These are phyloP conservation scores for Limnephilus marmoratus DNA, from an alignment of 2,888 invertebrate genomes.

Conservation along the genomic window DNA sequence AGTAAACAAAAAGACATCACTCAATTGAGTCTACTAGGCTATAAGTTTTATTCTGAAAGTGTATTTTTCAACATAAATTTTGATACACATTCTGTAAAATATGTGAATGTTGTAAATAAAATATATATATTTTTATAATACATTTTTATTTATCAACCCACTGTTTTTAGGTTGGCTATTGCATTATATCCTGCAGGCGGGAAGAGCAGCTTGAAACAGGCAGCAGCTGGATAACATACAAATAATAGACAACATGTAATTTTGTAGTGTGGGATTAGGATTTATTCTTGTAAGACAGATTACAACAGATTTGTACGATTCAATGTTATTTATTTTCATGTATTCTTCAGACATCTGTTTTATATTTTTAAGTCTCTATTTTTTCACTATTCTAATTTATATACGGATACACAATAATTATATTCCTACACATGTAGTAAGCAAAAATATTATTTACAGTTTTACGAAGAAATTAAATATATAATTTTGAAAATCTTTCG, in stretches of 20 bases:
- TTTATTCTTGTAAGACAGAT: conserved; percentile 62
- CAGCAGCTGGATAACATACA: not conserved
- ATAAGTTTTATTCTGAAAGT: not conserved
- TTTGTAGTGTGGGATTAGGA: conserved; percentile 61
- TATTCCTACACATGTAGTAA: conserved; percentile 66
- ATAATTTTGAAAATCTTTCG: conserved; percentile 65
- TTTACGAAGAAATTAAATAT: conserved; percentile 61
- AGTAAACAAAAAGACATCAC: not conserved
- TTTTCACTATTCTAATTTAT: conserved; percentile 61
- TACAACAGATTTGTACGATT: conserved; percentile 65
- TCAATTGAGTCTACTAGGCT: not conserved
- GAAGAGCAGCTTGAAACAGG: not conserved
- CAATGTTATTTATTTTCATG: conserved; percentile 54
- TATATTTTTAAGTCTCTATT: conserved; percentile 61
- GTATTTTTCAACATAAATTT: conserved; percentile 2
- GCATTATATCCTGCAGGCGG: no score
- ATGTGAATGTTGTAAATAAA: not conserved
- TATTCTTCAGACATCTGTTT: conserved; percentile 53
- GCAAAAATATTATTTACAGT: conserved; percentile 66
- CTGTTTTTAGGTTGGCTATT: not conserved
- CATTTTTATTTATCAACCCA: not conserved
- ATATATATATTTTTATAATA: not conserved
- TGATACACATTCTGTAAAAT: not conserved
- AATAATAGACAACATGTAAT: conserved; percentile 42
- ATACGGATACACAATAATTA: conserved; percentile 64